Conservation (phyloP, 2,888 invertebrate species). For the Rhamphomyia laevipes region DNA sequence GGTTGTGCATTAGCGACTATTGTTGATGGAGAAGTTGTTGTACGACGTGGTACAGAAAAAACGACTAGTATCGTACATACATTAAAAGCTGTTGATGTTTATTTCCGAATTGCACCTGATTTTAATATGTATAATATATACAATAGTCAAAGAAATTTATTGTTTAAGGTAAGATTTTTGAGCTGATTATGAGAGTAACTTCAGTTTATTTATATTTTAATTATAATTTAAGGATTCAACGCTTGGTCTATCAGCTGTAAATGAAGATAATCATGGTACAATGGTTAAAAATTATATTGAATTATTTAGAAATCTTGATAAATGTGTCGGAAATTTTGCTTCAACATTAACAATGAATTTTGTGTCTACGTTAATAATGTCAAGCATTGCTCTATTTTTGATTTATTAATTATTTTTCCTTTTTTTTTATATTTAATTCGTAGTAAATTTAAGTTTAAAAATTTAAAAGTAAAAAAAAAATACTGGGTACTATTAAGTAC, state of each 20-base stretch:
- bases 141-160: slow-evolving; percentile 40
- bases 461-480: too few relatives aligned
- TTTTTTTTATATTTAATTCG: too few relatives aligned
- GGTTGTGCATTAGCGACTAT: slow-evolving; percentile 45
- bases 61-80: slow-evolving; percentile 20
- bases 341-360: not conserved
- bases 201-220: not conserved
- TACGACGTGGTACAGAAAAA: slow-evolving; percentile 32
- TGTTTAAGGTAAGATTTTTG: slow-evolving; percentile 42
- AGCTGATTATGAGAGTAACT: not conserved
- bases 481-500: too few relatives aligned
- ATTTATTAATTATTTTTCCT: too few relatives aligned
- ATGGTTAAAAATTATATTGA: slow-evolving; percentile 46
- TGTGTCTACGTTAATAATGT: not conserved
- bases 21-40: slow-evolving; percentile 49
- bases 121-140: slow-evolving; percentile 48
- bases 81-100: slow-evolving; percentile 15
- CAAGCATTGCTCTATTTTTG: not conserved
- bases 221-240: slow-evolving; percentile 40
- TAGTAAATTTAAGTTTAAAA: too few relatives aligned
- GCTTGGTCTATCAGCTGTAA: slow-evolving; percentile 41
- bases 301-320: slow-evolving; percentile 40
- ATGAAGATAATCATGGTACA: slow-evolving; percentile 25
- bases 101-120: slow-evolving; percentile 28
- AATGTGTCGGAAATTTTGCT: slow-evolving; percentile 20